Evolutionary conservation across 23 tunicate genomes (phyloP).

Genomic region (Clavelina lepadiformis): DNA sequence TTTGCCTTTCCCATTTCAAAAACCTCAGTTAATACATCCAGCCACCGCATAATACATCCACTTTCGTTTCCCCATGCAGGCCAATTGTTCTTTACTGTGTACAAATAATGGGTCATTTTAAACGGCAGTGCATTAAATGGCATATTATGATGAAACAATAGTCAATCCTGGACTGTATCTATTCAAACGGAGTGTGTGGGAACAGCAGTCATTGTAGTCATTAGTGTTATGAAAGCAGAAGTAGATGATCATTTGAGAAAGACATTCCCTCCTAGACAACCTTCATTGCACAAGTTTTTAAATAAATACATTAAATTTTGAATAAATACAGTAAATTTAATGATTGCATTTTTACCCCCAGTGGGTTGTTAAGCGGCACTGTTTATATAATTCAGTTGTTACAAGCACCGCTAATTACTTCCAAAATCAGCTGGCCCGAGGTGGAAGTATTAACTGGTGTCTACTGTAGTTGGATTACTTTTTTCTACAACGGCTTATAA

Average conservation of each 20-base stretch:
- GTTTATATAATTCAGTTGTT: constrained; percentile 2
- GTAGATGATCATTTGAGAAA: constrained; percentile 32
- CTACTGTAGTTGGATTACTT: constrained; percentile 10
- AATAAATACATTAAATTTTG: background rate
- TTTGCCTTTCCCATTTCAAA: too few relatives aligned
- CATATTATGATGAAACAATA: too few relatives aligned
- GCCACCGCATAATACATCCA: too few relatives aligned
- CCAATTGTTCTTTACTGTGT: too few relatives aligned
- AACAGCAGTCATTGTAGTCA: too few relatives aligned
- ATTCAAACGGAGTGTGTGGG: too few relatives aligned
- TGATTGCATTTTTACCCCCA: constrained; percentile 23
- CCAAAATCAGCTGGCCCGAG: constrained; percentile 20
- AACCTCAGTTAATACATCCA: too few relatives aligned
- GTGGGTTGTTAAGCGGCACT: background rate
- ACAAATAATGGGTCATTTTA: too few relatives aligned
- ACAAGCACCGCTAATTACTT: background rate
- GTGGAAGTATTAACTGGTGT: constrained; percentile 23
- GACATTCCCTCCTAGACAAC: constrained; percentile 31
- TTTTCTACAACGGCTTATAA: too few relatives aligned
- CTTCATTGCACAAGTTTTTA: constrained; percentile 35
- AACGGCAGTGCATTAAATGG: too few relatives aligned
- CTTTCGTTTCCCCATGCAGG: too few relatives aligned
- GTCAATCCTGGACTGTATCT: too few relatives aligned
- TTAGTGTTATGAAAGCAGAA: constrained; percentile 22
- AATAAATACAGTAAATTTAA: constrained; percentile 17